A percentile compares a stretch with the other conserved stretches of the same genome.
Conservation (phyloP, 2,113 vertebrate species). For the Empidonax alnorum region DNA sequence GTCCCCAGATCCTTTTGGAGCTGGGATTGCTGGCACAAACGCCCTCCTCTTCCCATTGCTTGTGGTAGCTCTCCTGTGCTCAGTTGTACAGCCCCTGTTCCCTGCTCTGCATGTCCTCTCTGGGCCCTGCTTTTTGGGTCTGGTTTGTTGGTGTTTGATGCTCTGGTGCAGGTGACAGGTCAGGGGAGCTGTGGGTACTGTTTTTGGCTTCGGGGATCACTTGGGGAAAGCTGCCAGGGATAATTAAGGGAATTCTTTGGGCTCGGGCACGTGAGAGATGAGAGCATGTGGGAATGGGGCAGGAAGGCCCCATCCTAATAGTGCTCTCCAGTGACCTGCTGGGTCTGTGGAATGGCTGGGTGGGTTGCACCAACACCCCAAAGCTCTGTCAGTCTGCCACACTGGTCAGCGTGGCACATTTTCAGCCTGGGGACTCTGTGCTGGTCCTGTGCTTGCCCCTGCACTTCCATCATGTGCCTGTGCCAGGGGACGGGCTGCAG, state of each 20-base stretch:
- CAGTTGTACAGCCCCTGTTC: rapidly evolving
- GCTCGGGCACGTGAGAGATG: rapidly evolving
- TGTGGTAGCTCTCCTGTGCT: not conserved
- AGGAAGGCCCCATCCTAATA: not conserved
- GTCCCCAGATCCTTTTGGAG: not conserved
- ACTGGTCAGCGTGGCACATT: rapidly evolving
- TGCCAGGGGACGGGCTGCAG: not conserved
- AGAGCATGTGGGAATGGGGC: not conserved
- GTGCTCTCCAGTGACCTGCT: not conserved
- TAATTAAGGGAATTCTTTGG: not conserved
- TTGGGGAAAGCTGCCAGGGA: not conserved
- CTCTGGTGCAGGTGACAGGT: not conserved
- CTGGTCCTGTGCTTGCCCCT: not conserved
- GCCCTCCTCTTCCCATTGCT: not conserved
- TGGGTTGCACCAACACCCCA: not conserved
- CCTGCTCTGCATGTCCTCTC: not conserved
- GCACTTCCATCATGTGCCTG: not conserved
- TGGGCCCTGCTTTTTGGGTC: not conserved
- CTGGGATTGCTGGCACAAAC: not conserved
- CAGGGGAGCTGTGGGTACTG: rapidly evolving
- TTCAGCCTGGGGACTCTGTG: not conserved
- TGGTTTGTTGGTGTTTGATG: not conserved
- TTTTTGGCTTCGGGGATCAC: not conserved
- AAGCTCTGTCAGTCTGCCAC: not conserved
- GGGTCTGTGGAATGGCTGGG: rapidly evolving